Percentiles rank a stretch among this genome's conserved stretches.
These are phyloP conservation scores for Ditula angustiorana DNA, from an alignment of 2,888 invertebrate species.

Conservation along the genomic window DNA sequence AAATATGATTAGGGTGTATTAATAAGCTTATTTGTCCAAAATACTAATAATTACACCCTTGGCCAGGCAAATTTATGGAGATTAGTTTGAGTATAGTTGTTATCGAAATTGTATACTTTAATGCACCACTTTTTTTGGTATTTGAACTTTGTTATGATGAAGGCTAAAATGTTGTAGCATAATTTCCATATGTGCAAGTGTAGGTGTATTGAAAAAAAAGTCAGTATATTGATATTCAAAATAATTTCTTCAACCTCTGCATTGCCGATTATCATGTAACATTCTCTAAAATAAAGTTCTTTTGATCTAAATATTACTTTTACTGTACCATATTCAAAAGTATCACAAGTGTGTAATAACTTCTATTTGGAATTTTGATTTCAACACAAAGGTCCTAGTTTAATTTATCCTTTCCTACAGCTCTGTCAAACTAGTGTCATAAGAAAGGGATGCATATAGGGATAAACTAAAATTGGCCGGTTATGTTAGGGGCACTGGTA, in stretches of 20 bases:
- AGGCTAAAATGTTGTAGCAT: constrained; percentile 76
- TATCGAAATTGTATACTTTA: constrained; percentile 50
- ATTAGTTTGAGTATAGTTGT: constrained; percentile 59
- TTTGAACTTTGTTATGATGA: constrained; percentile 70
- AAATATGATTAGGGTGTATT: constrained; percentile 63
- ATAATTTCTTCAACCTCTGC: constrained; percentile 83
- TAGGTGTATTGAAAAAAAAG: constrained; percentile 77
- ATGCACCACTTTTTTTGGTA: constrained; percentile 70
- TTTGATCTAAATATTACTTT: constrained; percentile 75
- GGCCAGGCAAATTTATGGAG: constrained; percentile 62
- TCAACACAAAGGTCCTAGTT: no score
- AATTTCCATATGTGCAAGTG: constrained; percentile 76
- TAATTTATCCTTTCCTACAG: no score
- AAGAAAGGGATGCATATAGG: no score
- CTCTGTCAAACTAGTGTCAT: no score
- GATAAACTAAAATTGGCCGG: no score
- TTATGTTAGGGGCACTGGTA: no score
- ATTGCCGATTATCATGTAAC: constrained; percentile 85
- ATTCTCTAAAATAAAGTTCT: constrained; percentile 86
- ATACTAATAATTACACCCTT: constrained; percentile 67
- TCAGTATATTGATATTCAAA: constrained; percentile 81
- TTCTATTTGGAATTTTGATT: no score
- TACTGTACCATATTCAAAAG: constrained; percentile 39
- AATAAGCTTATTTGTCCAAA: constrained; percentile 65
- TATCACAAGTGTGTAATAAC: no score